A percentile compares a stretch with the other conserved stretches of the same genome.
Conservation (phyloP, 2,797 vertebrate genomes). For the Gymnothorax reevesii region DNA sequence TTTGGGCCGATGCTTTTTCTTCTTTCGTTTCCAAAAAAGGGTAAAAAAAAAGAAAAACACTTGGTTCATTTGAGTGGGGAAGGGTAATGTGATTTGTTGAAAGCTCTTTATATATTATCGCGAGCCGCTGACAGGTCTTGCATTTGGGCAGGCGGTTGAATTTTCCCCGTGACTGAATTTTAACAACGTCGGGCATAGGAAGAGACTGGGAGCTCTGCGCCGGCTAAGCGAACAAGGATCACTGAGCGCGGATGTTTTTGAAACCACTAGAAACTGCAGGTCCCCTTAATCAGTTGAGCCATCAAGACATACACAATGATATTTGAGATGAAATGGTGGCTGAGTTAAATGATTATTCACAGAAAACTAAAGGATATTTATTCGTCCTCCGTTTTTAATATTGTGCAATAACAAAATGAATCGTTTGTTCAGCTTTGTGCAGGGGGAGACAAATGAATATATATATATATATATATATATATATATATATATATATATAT, state of each 20-base stretch:
- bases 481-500: not conserved
- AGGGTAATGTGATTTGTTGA: slow-evolving; percentile 39
- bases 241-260: slow-evolving; percentile 28
- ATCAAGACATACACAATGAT: slow-evolving; percentile 25
- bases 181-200: slow-evolving; percentile 34
- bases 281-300: slow-evolving; percentile 1
- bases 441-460: not conserved
- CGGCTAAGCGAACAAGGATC: slow-evolving; percentile 24
- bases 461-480: not conserved
- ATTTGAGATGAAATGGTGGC: slow-evolving; percentile 18
- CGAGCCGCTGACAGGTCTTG: slow-evolving; percentile 32
- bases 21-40: not conserved
- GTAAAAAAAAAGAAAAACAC: not conserved
- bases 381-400: slow-evolving; percentile 8
- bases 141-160: slow-evolving; percentile 40
- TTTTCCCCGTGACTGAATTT: slow-evolving; percentile 41
- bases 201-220: slow-evolving; percentile 27
- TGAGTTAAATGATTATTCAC: not conserved
- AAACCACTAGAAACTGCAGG: slow-evolving; percentile 25
- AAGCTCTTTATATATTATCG: slow-evolving; percentile 37
- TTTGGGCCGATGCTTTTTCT: slow-evolving; percentile 15
- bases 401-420: slow-evolving; percentile 11
- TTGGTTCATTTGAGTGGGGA: slow-evolving; percentile 29
- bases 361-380: slow-evolving; percentile 14
- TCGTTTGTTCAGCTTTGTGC: not conserved